phyloP scores from a whole-genome alignment of 2,888 invertebrate species.

The Lasius fuliginosus region DNA sequence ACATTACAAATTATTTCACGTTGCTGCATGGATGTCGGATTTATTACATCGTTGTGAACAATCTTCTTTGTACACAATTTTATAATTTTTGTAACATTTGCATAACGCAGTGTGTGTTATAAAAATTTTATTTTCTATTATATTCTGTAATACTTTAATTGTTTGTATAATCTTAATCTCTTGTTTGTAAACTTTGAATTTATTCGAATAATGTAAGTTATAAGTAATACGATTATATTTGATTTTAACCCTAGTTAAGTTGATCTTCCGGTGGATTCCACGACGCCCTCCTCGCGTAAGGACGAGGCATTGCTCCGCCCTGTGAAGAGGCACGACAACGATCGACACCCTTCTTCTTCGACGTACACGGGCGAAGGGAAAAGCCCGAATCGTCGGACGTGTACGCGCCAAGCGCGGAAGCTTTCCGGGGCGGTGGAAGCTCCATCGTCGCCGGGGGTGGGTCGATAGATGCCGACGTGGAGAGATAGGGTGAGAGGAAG shows the following conservation, averaged over 20 bases:
- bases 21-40: neutral
- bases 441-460: slow-evolving; percentile 75
- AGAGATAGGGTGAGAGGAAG: slow-evolving; percentile 59
- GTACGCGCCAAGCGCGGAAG: slow-evolving; percentile 72
- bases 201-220: neutral
- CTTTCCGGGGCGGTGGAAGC: slow-evolving; percentile 78
- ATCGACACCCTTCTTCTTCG: slow-evolving; percentile 48
- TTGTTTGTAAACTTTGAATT: slow-evolving; percentile 9
- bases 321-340: slow-evolving; percentile 22
- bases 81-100: neutral
- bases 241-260: slow-evolving; percentile 28
- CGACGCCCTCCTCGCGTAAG: slow-evolving; percentile 1
- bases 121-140: neutral
- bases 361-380: slow-evolving; percentile 44
- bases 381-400: slow-evolving; percentile 52
- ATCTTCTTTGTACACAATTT: neutral
- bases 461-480: slow-evolving; percentile 84
- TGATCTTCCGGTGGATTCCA: slow-evolving; percentile 5
- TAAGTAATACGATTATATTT: neutral
- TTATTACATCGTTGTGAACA: slow-evolving; percentile 3
- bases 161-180: neutral
- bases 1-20: neutral
- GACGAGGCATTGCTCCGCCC: slow-evolving; percentile 29
- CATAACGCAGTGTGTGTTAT: neutral
- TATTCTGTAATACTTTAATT: neutral